phyloP scores from a whole-genome alignment of 2,888 invertebrate species.

The Tanytarsus gracilentus region DNA sequence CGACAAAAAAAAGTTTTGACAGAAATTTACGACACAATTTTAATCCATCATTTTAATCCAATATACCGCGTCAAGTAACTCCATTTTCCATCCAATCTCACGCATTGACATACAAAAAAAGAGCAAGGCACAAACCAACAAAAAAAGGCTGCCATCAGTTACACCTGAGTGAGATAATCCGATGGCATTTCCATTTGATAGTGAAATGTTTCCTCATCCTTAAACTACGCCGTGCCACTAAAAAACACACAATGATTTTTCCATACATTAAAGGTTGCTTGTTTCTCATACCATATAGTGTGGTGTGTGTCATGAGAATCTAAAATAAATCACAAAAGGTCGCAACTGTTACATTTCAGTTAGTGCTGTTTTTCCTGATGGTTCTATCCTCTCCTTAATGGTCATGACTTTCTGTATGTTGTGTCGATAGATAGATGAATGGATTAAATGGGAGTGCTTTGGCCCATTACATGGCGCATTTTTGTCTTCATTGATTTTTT shows the following conservation, averaged over 20 bases:
- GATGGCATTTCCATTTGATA: constrained; percentile 19
- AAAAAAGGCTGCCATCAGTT: constrained; percentile 14
- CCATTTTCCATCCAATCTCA: neutral
- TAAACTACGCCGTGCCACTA: neutral
- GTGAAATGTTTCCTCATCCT: neutral
- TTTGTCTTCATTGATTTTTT: too few species aligned
- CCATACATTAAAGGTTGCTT: neutral
- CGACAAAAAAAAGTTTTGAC: too few species aligned
- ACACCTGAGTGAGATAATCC: constrained; percentile 21
- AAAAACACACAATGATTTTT: neutral
- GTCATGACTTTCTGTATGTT: too few species aligned
- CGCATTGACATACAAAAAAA: neutral
- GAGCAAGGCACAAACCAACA: neutral
- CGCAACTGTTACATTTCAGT: constrained; percentile 9
- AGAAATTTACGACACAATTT: too few species aligned
- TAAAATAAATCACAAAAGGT: constrained; percentile 5
- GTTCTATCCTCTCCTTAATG: too few species aligned
- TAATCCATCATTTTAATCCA: too few species aligned
- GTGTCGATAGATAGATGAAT: too few species aligned
- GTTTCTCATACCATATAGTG: neutral
- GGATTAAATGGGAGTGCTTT: too few species aligned
- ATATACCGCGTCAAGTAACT: neutral
- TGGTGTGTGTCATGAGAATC: neutral
- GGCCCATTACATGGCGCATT: too few species aligned
- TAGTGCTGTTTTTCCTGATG: too few species aligned